phyloP scores from a whole-genome alignment of 2,888 invertebrate genomes.

The Drosophila mettleri region DNA sequence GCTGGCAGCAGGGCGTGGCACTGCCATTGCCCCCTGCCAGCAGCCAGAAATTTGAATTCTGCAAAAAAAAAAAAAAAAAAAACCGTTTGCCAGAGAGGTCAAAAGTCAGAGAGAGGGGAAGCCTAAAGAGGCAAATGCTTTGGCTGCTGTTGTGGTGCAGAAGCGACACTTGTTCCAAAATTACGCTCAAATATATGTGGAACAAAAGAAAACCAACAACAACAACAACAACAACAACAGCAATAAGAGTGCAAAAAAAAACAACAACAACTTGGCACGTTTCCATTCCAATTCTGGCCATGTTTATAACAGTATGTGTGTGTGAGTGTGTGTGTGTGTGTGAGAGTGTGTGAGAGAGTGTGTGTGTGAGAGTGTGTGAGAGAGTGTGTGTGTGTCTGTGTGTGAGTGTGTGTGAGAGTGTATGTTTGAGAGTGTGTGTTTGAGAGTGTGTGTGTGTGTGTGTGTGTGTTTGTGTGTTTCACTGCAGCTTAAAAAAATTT shows the following conservation, averaged over 20 bases:
- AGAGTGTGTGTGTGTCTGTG: slow-evolving; percentile 11
- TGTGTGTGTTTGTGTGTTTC: slow-evolving; percentile 16
- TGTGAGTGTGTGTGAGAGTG: not conserved
- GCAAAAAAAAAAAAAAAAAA: not conserved
- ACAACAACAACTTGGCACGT: slow-evolving; percentile 71
- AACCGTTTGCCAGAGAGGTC: slow-evolving; percentile 39
- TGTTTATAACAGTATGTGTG: slow-evolving; percentile 39
- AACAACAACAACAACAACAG: slow-evolving; percentile 1
- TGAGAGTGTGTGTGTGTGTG: slow-evolving; percentile 15
- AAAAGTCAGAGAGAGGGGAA: slow-evolving; percentile 36
- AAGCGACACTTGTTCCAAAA: slow-evolving; percentile 73
- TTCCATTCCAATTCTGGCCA: slow-evolving; percentile 73
- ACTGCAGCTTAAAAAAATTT: slow-evolving; percentile 41
- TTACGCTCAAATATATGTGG: slow-evolving; percentile 55
- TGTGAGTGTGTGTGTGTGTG: not conserved
- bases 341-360: slow-evolving; percentile 13
- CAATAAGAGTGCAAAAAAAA: slow-evolving; percentile 11
- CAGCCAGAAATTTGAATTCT: slow-evolving; percentile 9
- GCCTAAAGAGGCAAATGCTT: slow-evolving; percentile 32
- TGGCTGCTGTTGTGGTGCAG: slow-evolving; percentile 36
- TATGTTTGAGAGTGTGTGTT: slow-evolving; percentile 13
- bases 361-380: slow-evolving; percentile 3
- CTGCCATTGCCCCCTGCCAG: slow-evolving; percentile 11
- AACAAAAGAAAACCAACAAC: slow-evolving; percentile 17
- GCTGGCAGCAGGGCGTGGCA: not conserved